Base-by-base conservation (phyloP, 2,113 vertebrate species). In the Lepus europaeus region DNA sequence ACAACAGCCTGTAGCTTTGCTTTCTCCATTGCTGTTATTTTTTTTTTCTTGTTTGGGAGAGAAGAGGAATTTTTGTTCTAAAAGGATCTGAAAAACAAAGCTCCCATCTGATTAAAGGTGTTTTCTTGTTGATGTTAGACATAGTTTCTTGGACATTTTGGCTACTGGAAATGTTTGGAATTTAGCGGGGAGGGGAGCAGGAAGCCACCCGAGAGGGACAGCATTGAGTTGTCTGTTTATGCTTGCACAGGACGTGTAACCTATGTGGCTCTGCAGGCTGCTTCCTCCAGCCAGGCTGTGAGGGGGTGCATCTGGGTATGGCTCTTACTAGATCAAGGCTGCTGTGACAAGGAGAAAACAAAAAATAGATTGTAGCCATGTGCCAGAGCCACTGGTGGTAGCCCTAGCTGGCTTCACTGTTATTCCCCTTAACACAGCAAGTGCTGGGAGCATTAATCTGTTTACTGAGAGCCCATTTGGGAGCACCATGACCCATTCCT, bases 401-500 rank as follows among this genome's bases (percentile, higher is more conserved):
- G 74, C 3, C 12, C 92, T 63, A 6, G 45, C 93, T 95, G 51
- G 0, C 23, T 96, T 94, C 66, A 82, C 33, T 59, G 36, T 64
- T 12, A 72, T 90, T 89, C 29, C 27, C 84, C 14, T 82, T 87
- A 23, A 63, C 39, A 84, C 88, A 96, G 87, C 81, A 76, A 89
- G 83, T 14, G 5, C 29, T 25, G 33, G 19, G 22, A 92, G 69
- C 93, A 95, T n/a, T 96, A 33, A 90, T 33, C 53, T 91, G 36
- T 88, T 95, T 96, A 86, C 53, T 90, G 45, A 97, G 25, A 95
- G 92, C 89, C 64, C 86, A 51, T 31, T 78, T 94, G 45, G 39
- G 90, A 96, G 69, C 61, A 83, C 92, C 95, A 94, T 92, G 95
- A 91, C n/a, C 66, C 56, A 22, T 96, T 95, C 87, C 74, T 89